These are phyloP conservation scores for Odiellus spinosus DNA, from an alignment of 2,888 invertebrate species.

Conservation along the genomic window DNA sequence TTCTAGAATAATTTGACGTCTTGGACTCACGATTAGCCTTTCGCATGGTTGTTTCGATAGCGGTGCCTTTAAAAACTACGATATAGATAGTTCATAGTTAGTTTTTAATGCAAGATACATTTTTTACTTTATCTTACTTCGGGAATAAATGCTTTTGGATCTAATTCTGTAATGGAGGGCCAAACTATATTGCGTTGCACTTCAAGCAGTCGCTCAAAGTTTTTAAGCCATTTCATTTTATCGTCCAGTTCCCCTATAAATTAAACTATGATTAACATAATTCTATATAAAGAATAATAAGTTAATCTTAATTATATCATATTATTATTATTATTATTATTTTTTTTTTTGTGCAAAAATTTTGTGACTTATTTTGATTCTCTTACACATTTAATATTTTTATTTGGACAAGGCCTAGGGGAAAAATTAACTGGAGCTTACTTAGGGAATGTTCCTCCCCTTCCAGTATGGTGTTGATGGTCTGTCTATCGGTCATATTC, in stretches of 20 bases:
- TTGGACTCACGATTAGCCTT: constrained; percentile 39
- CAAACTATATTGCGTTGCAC: constrained; percentile 44
- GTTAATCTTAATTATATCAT: no score
- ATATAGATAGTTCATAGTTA: constrained; percentile 5
- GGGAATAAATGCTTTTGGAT: constrained; percentile 40
- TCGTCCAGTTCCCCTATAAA: constrained; percentile 42
- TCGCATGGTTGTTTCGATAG: constrained; percentile 45
- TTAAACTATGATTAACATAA: no score
- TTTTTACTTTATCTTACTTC: constrained; percentile 30
- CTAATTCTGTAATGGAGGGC: constrained; percentile 43
- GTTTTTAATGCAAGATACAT: no score
- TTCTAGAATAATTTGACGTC: constrained; percentile 33
- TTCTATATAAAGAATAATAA: no score
- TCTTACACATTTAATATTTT: not conserved
- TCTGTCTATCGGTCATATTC: constrained; percentile 34
- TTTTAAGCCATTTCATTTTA: constrained; percentile 47
- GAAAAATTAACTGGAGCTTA: constrained; percentile 24
- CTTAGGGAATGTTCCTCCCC: constrained; percentile 41
- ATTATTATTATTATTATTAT: no score
- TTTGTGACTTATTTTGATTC: no score
- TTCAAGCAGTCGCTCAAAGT: constrained; percentile 44
- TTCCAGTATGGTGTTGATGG: constrained; percentile 39
- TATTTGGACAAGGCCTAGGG: not conserved
- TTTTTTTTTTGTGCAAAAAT: no score
- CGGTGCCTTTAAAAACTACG: constrained; percentile 39